These are phyloP conservation scores for Eristalinus aeneus DNA, from an alignment of 2,888 invertebrate genomes.

Conservation along the genomic window DNA sequence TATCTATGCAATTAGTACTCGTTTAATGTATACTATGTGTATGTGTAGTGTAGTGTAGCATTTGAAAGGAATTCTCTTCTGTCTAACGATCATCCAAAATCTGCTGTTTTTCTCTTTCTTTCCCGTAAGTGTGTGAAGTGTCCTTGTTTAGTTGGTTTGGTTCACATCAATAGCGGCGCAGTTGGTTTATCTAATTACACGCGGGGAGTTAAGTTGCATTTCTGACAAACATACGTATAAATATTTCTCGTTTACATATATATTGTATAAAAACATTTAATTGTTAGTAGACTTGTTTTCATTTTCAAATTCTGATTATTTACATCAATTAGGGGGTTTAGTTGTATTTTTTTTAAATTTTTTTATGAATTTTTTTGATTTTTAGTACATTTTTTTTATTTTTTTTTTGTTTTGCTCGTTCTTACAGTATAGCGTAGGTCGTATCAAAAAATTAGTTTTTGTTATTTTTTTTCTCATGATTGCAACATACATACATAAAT, in stretches of 20 bases:
- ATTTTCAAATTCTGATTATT: slow-evolving; percentile 53
- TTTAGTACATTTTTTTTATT: slow-evolving; percentile 25
- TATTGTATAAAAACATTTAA: slow-evolving; percentile 61
- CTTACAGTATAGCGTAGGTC: slow-evolving; percentile 53
- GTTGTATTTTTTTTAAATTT: slow-evolving; percentile 6
- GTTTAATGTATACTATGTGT: background rate
- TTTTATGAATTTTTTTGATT: slow-evolving; percentile 44
- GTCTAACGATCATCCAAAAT: background rate
- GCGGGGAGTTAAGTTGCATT: background rate
- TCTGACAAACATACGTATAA: slow-evolving; percentile 41
- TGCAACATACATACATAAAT: slow-evolving; percentile 33
- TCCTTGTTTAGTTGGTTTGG: background rate
- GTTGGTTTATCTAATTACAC: background rate
- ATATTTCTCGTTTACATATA: slow-evolving; percentile 32
- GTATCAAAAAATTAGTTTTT: slow-evolving; percentile 62
- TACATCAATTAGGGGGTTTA: slow-evolving; percentile 36
- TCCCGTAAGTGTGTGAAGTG: background rate
- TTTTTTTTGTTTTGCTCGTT: slow-evolving; percentile 18
- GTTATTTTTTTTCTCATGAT: slow-evolving; percentile 31
- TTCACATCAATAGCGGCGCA: background rate
- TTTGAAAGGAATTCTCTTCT: background rate
- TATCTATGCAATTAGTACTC: background rate
- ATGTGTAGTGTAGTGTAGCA: background rate
- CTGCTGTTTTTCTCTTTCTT: background rate
- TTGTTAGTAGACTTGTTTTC: slow-evolving; percentile 54